A percentile compares a stretch with the other conserved stretches of the same genome.
Conservation (phyloP, 2,888 invertebrate genomes). For the Holacanthella duospinosa region DNA sequence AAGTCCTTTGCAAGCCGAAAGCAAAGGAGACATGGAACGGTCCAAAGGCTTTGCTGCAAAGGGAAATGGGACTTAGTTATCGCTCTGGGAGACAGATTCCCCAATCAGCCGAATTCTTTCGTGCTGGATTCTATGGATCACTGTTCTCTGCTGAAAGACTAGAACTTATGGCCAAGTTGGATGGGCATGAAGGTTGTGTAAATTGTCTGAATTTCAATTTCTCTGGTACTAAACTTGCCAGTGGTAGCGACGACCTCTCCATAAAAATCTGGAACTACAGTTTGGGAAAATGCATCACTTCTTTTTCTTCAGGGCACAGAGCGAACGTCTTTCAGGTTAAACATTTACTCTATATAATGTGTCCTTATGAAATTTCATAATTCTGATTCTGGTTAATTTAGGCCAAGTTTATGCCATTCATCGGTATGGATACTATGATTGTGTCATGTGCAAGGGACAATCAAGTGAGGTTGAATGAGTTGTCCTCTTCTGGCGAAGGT, state of each 20-base stretch:
- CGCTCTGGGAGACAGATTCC: slow-evolving; percentile 46
- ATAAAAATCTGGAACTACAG: slow-evolving; percentile 90
- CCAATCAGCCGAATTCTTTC: slow-evolving; percentile 50
- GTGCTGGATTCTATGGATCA: slow-evolving; percentile 65
- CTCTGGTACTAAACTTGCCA: slow-evolving; percentile 64
- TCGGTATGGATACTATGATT: slow-evolving; percentile 62
- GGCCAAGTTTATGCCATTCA: slow-evolving; percentile 71
- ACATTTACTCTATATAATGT: too few species aligned
- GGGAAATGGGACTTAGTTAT: slow-evolving; percentile 41
- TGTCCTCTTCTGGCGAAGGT: slow-evolving; percentile 43
- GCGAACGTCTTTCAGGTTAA: slow-evolving; percentile 73
- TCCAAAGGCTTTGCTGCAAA: slow-evolving; percentile 25
- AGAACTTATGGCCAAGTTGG: slow-evolving; percentile 62
- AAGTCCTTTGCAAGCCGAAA: slow-evolving; percentile 45
- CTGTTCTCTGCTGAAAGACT: slow-evolving; percentile 64
- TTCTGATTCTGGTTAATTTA: too few species aligned
- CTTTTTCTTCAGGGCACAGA: slow-evolving; percentile 68
- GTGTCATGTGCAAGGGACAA: slow-evolving; percentile 84
- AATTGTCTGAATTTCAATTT: slow-evolving; percentile 84
- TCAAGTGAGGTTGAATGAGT: slow-evolving; percentile 56
- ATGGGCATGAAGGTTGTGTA: slow-evolving; percentile 78
- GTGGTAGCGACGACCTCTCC: slow-evolving; percentile 66
- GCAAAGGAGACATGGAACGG: slow-evolving; percentile 56
- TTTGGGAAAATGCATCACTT: slow-evolving; percentile 52
- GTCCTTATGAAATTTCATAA: too few species aligned